phyloP scores from a whole-genome alignment of 1,140 invertebrate genomes.

The Lepidurus couesii region DNA sequence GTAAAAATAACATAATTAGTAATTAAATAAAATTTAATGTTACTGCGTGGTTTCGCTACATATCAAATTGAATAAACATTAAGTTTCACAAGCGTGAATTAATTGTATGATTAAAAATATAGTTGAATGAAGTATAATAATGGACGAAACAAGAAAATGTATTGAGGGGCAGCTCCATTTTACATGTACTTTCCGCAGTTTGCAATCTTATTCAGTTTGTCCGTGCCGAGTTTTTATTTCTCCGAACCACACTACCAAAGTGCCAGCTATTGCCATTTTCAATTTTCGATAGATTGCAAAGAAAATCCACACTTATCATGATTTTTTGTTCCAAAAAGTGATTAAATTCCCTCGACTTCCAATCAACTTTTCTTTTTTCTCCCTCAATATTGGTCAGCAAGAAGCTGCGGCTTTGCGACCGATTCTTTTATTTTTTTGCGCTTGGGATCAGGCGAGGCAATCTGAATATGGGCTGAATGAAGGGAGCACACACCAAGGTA shows the following conservation, averaged over 20 bases:
- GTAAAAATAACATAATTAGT: no score
- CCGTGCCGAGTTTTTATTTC: not conserved
- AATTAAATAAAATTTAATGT: no score
- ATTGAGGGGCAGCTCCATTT: constrained; percentile 21
- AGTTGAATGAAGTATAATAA: not conserved
- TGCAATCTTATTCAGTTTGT: not conserved
- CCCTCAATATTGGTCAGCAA: not conserved
- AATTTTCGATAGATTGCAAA: constrained; percentile 2
- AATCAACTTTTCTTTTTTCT: not conserved
- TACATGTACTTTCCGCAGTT: constrained; percentile 2
- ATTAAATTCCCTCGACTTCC: not conserved
- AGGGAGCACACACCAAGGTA: constrained; percentile 18
- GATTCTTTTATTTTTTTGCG: not conserved
- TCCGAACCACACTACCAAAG: not conserved
- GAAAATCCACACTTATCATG: not conserved
- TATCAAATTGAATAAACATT: no score
- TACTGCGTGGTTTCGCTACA: no score
- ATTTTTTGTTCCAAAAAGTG: not conserved
- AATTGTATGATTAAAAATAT: not conserved
- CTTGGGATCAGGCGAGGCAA: not conserved
- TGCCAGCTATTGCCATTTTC: constrained; percentile 8
- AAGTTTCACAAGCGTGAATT: not conserved
- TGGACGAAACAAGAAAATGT: constrained; percentile 22
- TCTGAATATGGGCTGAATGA: constrained; percentile 15
- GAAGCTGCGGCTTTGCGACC: not conserved